These are phyloP conservation scores for Bactericera cockerelli DNA, from an alignment of 1,140 invertebrate genomes.

Conservation along the genomic window DNA sequence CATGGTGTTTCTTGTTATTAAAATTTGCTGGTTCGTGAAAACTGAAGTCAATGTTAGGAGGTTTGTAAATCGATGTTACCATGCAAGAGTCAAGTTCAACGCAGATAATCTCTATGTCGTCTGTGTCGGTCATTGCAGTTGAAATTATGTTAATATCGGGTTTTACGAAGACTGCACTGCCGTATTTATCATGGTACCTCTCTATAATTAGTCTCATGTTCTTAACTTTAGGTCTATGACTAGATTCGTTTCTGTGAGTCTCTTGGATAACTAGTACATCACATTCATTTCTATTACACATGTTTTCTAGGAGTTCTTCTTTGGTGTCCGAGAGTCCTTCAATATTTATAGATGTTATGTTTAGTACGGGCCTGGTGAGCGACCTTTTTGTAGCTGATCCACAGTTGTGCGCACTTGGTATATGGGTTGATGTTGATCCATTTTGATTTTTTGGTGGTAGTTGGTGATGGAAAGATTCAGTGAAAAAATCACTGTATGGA, in stretches of 20 bases:
- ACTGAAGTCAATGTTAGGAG: constrained; percentile 6
- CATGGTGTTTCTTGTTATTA: neutral
- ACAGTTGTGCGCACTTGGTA: too few species aligned
- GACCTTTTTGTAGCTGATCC: too few species aligned
- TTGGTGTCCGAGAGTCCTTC: too few species aligned
- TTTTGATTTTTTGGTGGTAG: too few species aligned
- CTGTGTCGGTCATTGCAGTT: constrained; percentile 2
- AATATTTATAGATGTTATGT: too few species aligned
- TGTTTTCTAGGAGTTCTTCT: neutral
- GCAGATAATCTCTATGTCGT: constrained; percentile 11
- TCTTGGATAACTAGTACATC: neutral
- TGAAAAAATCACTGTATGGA: too few species aligned
- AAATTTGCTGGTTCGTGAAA: neutral
- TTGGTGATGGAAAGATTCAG: too few species aligned
- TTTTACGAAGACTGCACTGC: constrained; percentile 11
- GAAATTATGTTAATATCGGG: neutral
- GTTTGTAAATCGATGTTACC: too few species aligned
- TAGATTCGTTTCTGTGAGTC: neutral
- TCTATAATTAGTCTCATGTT: too few species aligned
- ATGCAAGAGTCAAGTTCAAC: constrained; percentile 3
- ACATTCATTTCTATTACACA: neutral
- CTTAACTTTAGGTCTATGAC: too few species aligned
- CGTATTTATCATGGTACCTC: constrained; percentile 7
- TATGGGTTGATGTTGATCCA: too few species aligned
- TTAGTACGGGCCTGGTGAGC: too few species aligned